A percentile compares a stretch with the other conserved stretches of the same genome.
Evolutionary conservation across 2,113 vertebrate species (phyloP).

Genomic region (Isurus oxyrinchus): DNA sequence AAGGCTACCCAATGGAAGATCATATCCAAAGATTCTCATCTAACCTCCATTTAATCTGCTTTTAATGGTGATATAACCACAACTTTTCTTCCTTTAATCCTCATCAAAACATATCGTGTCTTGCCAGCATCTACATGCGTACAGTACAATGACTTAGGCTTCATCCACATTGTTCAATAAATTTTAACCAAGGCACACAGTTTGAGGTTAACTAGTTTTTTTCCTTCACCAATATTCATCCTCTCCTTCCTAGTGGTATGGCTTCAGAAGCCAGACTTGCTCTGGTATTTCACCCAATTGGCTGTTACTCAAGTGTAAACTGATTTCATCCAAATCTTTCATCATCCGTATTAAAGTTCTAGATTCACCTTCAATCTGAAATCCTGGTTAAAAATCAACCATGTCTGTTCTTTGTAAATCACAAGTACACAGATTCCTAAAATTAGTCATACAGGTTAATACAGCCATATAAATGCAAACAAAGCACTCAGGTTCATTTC

Average conservation of each 20-base stretch:
- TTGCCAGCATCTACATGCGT: neutral
- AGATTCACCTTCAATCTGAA: neutral
- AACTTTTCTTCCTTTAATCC: neutral
- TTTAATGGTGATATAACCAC: neutral
- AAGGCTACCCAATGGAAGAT: neutral
- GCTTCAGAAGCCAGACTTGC: neutral
- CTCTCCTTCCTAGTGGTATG: neutral
- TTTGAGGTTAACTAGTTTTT: neutral
- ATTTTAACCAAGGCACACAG: neutral
- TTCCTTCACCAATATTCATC: neutral
- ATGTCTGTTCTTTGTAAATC: neutral
- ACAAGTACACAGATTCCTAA: neutral
- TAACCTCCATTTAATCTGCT: neutral
- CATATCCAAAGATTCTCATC: neutral
- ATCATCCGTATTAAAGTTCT: neutral
- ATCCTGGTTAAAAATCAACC: neutral
- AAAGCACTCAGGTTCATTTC: neutral
- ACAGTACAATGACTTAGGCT: neutral
- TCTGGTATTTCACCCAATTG: neutral
- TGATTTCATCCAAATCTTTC: neutral
- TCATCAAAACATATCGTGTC: neutral
- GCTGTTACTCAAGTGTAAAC: neutral
- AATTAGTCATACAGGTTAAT: neutral
- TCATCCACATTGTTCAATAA: neutral
- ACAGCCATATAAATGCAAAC: neutral